Conservation (phyloP, 2,888 invertebrate genomes). For the Sminthurides aquaticus region DNA sequence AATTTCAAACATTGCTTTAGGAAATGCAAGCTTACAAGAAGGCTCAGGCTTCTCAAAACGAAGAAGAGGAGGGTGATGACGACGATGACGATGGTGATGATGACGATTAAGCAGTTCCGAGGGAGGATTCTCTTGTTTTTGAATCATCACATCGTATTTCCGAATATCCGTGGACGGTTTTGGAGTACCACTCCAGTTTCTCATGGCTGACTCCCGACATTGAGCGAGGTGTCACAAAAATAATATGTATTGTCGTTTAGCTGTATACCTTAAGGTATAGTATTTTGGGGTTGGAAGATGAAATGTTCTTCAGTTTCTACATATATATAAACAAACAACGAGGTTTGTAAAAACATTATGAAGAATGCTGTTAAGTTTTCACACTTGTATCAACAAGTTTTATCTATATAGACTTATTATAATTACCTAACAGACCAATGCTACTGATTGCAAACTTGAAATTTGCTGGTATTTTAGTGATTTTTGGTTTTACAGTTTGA, state of each 20-base stretch:
- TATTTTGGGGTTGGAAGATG: not conserved
- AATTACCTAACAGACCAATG: not conserved
- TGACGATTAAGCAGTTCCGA: conserved; percentile 47
- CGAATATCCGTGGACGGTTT: not conserved
- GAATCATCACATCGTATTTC: too few species aligned
- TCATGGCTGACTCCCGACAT: not conserved
- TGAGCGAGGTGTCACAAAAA: not conserved
- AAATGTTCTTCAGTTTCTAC: not conserved
- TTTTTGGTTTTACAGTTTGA: not conserved
- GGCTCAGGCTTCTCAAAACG: conserved; percentile 51
- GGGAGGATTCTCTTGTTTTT: conserved; percentile 3
- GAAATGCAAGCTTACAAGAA: conserved; percentile 83
- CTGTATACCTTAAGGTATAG: not conserved
- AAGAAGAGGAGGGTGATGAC: conserved; percentile 59
- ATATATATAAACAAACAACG: not conserved
- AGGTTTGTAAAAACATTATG: too few species aligned
- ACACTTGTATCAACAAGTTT: not conserved
- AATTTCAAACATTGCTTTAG: conserved; percentile 49
- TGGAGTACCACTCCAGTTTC: not conserved
- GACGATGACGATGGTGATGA: conserved; percentile 58
- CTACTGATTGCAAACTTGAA: not conserved
- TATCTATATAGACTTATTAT: too few species aligned
- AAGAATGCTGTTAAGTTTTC: not conserved
- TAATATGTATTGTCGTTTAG: not conserved
- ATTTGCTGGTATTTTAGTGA: not conserved